Evolutionary conservation across 1,140 invertebrate species (phyloP), one percentile per base, ranked within the genome.

Genomic region (Thaumetopoea pityocampa): DNA sequence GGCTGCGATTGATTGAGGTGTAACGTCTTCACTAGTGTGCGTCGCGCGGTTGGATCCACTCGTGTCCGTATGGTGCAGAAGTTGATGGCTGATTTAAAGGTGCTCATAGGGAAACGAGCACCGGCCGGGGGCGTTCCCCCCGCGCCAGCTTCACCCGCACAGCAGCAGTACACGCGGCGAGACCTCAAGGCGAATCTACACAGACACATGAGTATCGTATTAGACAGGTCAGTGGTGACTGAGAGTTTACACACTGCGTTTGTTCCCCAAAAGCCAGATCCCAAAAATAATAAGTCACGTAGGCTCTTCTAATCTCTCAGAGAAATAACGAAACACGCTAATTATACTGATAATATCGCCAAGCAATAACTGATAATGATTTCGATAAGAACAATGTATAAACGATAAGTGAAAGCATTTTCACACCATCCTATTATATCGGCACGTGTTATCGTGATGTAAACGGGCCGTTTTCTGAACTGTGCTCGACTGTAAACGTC

Each of bases 201-300:
- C 51, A 79, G 71, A 34, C 81, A 86, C 48, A 85, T 86, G 83
- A 83, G 71, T 70, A 85, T 80, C 27, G 84, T 86, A 34, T 60
- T 86, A 22, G 82, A 81, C 68, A 86, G 85, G 85, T 86, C 68
- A 76, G 72, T 79, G 30, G 27, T 38, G 20, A 23, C 36, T 17
- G 22, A 19, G 7, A 17, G 4, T 20, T n/a, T n/a, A 38, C 28
- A 9, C 29, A 5, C 26, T 15, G 27, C 40, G 12, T 42, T 50
- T 28, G 27, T 12, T 30, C n/a, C 22, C 11, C 10, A 1, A n/a
- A 12, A 12, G 16, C 6, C 18, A 4, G 16, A 18, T 5, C 6
- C 28, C 15, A 9, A 7, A 15, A 12, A 14, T 38, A 12, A 8
- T 16, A 18, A 14, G 19, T 18, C 15, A 18, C 26, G 15, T 16